Conservation (phyloP, 30 jellyfish, hydroid and myxozoan genomes). For the Cassiopea andromeda region DNA sequence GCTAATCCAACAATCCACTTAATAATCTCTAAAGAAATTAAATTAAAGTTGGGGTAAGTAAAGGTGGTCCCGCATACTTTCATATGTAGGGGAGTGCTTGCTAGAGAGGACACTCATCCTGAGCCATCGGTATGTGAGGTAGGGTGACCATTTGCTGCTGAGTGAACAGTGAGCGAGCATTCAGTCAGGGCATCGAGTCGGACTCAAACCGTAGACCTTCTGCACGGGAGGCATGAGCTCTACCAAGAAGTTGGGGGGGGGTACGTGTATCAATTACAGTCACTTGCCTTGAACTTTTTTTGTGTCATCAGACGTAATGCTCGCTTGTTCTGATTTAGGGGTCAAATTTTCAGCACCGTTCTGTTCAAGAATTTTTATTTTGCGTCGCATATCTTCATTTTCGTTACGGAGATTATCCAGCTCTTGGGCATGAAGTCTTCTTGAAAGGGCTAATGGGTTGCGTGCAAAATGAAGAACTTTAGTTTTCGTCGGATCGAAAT, state of each 20-base stretch:
- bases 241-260: neutral
- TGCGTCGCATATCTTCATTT: constrained; percentile 74
- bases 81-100: no score
- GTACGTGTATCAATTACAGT: neutral
- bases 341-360: neutral
- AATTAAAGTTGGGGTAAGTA: no score
- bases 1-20: no score
- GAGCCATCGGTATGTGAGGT: no score
- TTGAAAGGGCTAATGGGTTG: constrained; percentile 72
- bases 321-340: neutral
- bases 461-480: constrained; percentile 83
- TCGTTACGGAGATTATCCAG: constrained; percentile 64
- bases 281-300: neutral
- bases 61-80: no score
- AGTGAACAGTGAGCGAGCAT: no score
- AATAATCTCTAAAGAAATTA: no score
- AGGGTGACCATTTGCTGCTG: no score
- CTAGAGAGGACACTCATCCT: no score
- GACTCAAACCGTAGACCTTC: no score
- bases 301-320: neutral
- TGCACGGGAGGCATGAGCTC: no score
- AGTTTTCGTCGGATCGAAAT: constrained; percentile 84
- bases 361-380: constrained; percentile 16
- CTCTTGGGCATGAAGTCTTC: constrained; percentile 61
- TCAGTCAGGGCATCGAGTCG: no score